Evolutionary conservation across 1,140 invertebrate species (phyloP).

Genomic region (Chrysoperla carnea): DNA sequence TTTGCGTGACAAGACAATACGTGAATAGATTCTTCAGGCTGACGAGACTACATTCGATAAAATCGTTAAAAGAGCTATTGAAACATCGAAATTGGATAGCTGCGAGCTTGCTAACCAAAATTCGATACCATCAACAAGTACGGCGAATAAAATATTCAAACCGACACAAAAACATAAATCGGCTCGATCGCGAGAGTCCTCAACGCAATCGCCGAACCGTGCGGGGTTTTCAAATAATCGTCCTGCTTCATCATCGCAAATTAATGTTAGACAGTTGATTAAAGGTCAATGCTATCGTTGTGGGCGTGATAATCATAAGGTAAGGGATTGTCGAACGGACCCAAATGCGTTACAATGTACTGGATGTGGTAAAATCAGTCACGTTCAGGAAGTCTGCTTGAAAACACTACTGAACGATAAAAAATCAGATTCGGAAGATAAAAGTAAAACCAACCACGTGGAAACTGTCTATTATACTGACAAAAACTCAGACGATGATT

Average conservation of each 20-base stretch:
- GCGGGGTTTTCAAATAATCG: not conserved
- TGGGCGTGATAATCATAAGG: not conserved
- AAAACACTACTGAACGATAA: not conserved
- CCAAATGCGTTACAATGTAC: not conserved
- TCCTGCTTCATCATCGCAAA: not conserved
- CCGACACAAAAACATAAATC: no score
- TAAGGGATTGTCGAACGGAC: not conserved
- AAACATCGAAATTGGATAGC: not conserved
- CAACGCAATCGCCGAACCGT: not conserved
- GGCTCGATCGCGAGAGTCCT: not conserved
- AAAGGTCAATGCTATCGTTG: not conserved
- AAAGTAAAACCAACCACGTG: no score
- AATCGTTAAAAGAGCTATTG: not conserved
- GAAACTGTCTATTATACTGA: no score
- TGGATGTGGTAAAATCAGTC: not conserved
- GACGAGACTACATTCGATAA: not conserved
- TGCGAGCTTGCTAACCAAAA: no score
- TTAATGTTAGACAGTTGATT: not conserved
- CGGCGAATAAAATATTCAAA: no score
- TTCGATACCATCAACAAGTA: no score
- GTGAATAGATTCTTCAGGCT: conserved; percentile 10
- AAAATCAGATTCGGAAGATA: not conserved
- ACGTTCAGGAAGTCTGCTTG: not conserved
- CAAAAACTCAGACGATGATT: no score
- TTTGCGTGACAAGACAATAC: conserved; percentile 8